Evolutionary conservation across 2,113 vertebrate genomes (phyloP).

Genomic region (Hippocampus mohnikei): DNA sequence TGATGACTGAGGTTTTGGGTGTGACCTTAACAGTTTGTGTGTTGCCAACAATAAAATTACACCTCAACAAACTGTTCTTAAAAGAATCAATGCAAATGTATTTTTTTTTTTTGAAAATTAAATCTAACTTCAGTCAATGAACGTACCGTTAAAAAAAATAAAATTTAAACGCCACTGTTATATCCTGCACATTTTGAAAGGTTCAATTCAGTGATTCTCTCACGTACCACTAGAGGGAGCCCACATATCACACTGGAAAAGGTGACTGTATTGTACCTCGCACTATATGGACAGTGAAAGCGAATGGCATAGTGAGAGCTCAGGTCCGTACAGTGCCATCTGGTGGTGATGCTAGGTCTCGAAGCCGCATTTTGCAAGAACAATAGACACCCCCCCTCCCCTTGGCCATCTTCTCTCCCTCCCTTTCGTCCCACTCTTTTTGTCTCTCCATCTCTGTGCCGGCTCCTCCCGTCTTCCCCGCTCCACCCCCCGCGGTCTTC

Average conservation of each 20-base stretch:
- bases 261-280: background rate
- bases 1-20: background rate
- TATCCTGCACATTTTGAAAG: no score
- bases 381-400: conserved; percentile 64
- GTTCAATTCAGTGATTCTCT: no score
- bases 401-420: conserved; percentile 43
- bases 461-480: conserved; percentile 24
- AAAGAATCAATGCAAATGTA: background rate
- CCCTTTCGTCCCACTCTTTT: conserved; percentile 48
- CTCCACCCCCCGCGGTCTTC: conserved; percentile 8
- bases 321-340: conserved; percentile 45
- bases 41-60: background rate
- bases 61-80: background rate
- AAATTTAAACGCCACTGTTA: no score
- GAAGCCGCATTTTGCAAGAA: conserved; percentile 54
- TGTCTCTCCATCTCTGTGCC: conserved; percentile 48
- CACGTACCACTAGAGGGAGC: no score
- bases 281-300: no score
- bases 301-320: background rate
- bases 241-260: no score
- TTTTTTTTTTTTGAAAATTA: no score
- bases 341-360: conserved; percentile 53
- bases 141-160: no score
- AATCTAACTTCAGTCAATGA: no score
- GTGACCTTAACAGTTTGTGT: background rate